phyloP scores from a whole-genome alignment of 2,113 vertebrate genomes.

The Nanorana parkeri region DNA sequence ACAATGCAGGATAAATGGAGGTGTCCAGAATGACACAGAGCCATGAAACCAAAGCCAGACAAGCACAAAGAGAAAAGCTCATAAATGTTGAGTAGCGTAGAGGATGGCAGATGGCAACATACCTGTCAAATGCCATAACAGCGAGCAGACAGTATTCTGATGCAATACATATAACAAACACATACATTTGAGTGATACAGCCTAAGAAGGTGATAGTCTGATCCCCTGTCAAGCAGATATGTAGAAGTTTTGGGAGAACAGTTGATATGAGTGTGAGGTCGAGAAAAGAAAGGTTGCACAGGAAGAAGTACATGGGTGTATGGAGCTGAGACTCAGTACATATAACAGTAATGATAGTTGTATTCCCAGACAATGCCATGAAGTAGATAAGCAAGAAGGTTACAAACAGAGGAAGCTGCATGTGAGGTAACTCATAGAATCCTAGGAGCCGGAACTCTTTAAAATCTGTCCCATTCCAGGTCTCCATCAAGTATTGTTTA shows the following conservation, averaged over 20 bases:
- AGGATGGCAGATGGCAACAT: slow-evolving; percentile 57
- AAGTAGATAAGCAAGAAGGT: too few species aligned
- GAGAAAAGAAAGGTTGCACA: slow-evolving; percentile 26
- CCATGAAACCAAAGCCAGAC: not conserved
- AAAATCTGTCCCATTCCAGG: too few species aligned
- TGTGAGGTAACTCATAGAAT: too few species aligned
- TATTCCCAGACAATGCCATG: too few species aligned
- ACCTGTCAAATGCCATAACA: slow-evolving; percentile 38
- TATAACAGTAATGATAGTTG: too few species aligned
- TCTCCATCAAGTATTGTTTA: too few species aligned
- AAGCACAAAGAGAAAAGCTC: slow-evolving; percentile 5
- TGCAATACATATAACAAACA: not conserved
- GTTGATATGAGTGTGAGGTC: slow-evolving; percentile 28
- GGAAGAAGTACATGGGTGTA: slow-evolving; percentile 50
- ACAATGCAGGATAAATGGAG: slow-evolving; percentile 2
- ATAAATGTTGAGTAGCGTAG: slow-evolving; percentile 45
- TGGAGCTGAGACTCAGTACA: not conserved
- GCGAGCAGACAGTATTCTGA: slow-evolving; percentile 43
- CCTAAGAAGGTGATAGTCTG: slow-evolving; percentile 32
- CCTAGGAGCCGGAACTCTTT: too few species aligned
- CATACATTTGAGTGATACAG: slow-evolving; percentile 20
- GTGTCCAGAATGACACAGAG: slow-evolving; percentile 6
- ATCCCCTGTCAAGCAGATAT: slow-evolving; percentile 19
- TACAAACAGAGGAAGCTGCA: too few species aligned
- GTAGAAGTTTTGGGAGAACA: slow-evolving; percentile 55